Percentiles rank a stretch among this genome's conserved stretches.
These are phyloP conservation scores for Acleris emargana DNA, from an alignment of 2,888 invertebrate species.

Conservation along the genomic window DNA sequence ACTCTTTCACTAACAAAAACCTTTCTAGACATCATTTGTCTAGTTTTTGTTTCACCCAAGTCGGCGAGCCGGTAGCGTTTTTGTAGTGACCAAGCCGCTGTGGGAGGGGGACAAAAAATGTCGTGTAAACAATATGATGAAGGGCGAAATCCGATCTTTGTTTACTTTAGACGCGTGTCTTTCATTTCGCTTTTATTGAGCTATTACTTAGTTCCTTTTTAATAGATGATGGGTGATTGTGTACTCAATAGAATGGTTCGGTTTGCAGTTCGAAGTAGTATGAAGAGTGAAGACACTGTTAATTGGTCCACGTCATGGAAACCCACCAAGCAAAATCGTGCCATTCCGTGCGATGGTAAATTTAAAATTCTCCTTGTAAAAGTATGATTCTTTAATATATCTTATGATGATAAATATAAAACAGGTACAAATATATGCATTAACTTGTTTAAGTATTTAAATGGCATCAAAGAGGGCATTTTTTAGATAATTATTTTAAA, in stretches of 20 bases:
- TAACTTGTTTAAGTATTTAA: no score
- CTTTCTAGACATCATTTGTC: slow-evolving; percentile 35
- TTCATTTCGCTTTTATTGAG: slow-evolving; percentile 30
- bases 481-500: no score
- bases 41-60: slow-evolving; percentile 27
- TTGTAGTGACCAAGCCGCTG: slow-evolving; percentile 25
- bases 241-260: not conserved
- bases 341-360: no score
- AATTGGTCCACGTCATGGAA: no score
- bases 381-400: no score
- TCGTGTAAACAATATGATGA: slow-evolving; percentile 32
- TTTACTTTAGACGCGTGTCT: slow-evolving; percentile 34
- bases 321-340: no score
- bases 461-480: no score
- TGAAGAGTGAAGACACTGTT: no score
- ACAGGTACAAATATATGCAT: no score
- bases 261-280: not conserved
- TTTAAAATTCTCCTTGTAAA: no score
- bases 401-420: no score
- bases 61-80: slow-evolving; percentile 27
- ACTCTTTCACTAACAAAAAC: slow-evolving; percentile 7
- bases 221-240: not conserved
- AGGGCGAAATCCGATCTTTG: slow-evolving; percentile 34
- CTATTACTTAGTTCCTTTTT: slow-evolving; percentile 21
- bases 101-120: slow-evolving; percentile 29